Percentiles rank a stretch among this genome's conserved stretches.
phyloP scores from a whole-genome alignment of 2,888 invertebrate species.

The Lottia gigantea region DNA sequence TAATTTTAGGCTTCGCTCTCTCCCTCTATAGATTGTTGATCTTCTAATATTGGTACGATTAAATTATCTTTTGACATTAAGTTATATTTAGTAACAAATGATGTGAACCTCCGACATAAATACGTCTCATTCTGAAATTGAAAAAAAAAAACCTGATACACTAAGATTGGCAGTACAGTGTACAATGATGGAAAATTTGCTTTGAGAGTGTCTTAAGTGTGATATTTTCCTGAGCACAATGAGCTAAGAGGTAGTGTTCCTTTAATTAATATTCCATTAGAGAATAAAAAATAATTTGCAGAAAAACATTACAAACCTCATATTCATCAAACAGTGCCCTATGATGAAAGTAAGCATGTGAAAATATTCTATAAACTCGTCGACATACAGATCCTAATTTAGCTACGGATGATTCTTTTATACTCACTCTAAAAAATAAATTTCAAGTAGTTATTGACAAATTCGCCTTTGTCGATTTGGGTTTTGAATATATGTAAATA shows the following conservation, averaged over 20 bases:
- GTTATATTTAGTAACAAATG: slow-evolving; percentile 97
- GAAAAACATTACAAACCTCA: slow-evolving; percentile 73
- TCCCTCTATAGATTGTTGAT: slow-evolving; percentile 46
- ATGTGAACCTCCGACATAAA: slow-evolving; percentile 93
- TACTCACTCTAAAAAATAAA: slow-evolving; percentile 84
- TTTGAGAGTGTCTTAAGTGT: neutral
- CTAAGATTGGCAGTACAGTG: neutral
- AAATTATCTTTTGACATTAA: slow-evolving; percentile 98
- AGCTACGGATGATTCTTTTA: slow-evolving; percentile 98
- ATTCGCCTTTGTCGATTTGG: too few species aligned
- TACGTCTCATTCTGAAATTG: slow-evolving; percentile 83
- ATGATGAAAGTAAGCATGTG: slow-evolving; percentile 99
- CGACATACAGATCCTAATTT: slow-evolving; percentile 98
- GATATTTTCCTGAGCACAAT: too few species aligned
- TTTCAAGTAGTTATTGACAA: too few species aligned
- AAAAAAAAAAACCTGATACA: slow-evolving; percentile 17
- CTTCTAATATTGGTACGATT: slow-evolving; percentile 90
- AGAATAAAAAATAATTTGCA: too few species aligned
- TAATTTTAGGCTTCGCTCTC: slow-evolving; percentile 49
- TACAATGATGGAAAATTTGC: neutral
- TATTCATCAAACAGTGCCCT: slow-evolving; percentile 96
- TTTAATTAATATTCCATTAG: too few species aligned
- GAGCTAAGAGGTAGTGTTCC: too few species aligned
- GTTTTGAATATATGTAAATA: too few species aligned
- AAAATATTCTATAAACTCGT: slow-evolving; percentile 98